phyloP scores from a whole-genome alignment of 1,140 invertebrate genomes.

The Coptotermes formosanus region DNA sequence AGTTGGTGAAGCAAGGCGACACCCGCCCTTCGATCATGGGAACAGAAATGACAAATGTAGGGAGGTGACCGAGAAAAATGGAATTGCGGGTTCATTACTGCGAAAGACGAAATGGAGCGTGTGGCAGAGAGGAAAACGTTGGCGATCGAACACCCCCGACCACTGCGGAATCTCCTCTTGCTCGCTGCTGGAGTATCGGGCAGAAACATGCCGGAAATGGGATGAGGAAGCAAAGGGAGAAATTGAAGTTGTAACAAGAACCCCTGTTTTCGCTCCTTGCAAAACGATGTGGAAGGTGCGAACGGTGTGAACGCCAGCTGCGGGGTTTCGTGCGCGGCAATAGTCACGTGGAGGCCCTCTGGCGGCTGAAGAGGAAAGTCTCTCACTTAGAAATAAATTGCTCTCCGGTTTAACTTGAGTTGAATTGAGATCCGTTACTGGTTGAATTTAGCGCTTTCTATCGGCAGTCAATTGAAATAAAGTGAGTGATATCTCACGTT shows the following conservation, averaged over 20 bases:
- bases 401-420: background rate
- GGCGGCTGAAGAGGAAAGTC: background rate
- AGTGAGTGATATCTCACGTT: background rate
- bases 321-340: no score
- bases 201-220: background rate
- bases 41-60: background rate
- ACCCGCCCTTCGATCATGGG: background rate
- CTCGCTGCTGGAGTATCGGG: background rate
- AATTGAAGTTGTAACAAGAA: background rate
- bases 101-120: background rate
- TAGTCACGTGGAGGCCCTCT: background rate
- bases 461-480: background rate
- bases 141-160: background rate
- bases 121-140: background rate
- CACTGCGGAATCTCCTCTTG: background rate
- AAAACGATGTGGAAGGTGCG: background rate
- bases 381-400: background rate
- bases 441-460: background rate
- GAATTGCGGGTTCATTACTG: background rate
- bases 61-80: background rate
- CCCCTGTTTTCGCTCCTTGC: no score
- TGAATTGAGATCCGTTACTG: background rate
- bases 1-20: background rate
- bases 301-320: background rate
- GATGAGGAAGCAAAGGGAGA: background rate